phyloP scores from a whole-genome alignment of 2,888 invertebrate species.

The Cosmopolites sordidus region DNA sequence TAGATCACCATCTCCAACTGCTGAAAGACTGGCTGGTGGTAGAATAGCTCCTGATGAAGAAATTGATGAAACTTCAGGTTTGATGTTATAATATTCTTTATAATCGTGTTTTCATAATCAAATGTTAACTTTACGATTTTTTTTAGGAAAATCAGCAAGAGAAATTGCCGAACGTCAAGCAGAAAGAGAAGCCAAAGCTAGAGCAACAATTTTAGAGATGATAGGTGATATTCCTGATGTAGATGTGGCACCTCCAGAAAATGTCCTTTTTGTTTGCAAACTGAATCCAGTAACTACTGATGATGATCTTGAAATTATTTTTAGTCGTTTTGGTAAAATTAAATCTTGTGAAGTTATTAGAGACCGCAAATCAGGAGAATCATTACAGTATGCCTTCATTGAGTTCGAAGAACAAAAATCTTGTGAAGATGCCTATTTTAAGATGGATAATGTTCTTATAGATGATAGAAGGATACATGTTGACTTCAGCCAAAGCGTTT shows the following conservation, averaged over 20 bases:
- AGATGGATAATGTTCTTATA: conserved; percentile 99
- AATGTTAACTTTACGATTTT: background rate
- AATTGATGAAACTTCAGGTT: conserved; percentile 70
- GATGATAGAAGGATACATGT: conserved; percentile 98
- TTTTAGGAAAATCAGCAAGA: conserved; percentile 67
- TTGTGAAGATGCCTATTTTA: conserved; percentile 97
- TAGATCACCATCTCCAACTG: conserved; percentile 84
- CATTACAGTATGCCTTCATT: conserved; percentile 97
- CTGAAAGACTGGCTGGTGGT: conserved; percentile 72
- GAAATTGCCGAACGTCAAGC: conserved; percentile 85
- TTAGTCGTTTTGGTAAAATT: conserved; percentile 92
- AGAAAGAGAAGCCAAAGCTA: conserved; percentile 89
- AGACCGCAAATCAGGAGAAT: conserved; percentile 88
- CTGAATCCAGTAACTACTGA: conserved; percentile 97
- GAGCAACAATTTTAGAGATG: conserved; percentile 97
- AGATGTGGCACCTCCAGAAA: conserved; percentile 97
- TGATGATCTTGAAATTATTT: conserved; percentile 96
- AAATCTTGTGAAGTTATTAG: conserved; percentile 93
- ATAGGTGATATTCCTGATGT: conserved; percentile 97
- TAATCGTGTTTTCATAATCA: background rate
- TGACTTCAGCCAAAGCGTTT: conserved; percentile 98
- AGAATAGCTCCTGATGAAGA: conserved; percentile 92
- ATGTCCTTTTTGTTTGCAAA: conserved; percentile 98
- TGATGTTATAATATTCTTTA: background rate
- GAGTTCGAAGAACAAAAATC: conserved; percentile 90